Evolutionary conservation across 2,113 vertebrate species (phyloP).

Genomic region (Ranitomeya imitator): DNA sequence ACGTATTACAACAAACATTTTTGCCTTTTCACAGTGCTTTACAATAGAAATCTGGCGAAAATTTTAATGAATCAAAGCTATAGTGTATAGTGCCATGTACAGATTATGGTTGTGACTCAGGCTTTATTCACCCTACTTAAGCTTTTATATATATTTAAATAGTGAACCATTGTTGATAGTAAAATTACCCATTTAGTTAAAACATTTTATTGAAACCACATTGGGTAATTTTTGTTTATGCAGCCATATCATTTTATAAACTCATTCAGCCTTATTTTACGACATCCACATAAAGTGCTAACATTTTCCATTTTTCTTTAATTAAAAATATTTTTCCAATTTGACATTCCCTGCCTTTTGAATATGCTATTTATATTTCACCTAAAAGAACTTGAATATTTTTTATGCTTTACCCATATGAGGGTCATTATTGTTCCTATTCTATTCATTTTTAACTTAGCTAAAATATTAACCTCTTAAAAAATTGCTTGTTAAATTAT

Average conservation of each 20-base stretch:
- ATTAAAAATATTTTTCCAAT: not conserved
- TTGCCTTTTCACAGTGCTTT: too few relatives aligned
- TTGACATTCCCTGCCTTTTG: not conserved
- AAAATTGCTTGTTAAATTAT: constrained; percentile 27
- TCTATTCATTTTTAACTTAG: not conserved
- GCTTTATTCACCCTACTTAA: not conserved
- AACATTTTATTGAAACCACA: not conserved
- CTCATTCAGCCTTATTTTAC: not conserved
- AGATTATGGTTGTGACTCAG: not conserved
- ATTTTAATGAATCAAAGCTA: not conserved
- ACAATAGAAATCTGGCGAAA: too few relatives aligned
- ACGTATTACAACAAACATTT: too few relatives aligned
- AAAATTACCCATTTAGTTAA: not conserved
- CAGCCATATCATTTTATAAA: not conserved
- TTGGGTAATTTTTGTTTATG: not conserved
- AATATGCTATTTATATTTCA: not conserved
- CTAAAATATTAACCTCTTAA: constrained; percentile 33
- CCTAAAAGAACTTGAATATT: not conserved
- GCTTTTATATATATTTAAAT: not conserved
- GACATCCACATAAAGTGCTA: not conserved
- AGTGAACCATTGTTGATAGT: not conserved
- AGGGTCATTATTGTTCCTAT: not conserved
- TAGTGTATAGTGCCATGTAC: not conserved
- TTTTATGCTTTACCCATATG: not conserved
- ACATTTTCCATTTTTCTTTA: not conserved